A percentile compares a stretch with the other conserved stretches of the same genome.
These are phyloP conservation scores for Eretmocerus hayati DNA, from an alignment of 2,888 invertebrate species.

Conservation along the genomic window DNA sequence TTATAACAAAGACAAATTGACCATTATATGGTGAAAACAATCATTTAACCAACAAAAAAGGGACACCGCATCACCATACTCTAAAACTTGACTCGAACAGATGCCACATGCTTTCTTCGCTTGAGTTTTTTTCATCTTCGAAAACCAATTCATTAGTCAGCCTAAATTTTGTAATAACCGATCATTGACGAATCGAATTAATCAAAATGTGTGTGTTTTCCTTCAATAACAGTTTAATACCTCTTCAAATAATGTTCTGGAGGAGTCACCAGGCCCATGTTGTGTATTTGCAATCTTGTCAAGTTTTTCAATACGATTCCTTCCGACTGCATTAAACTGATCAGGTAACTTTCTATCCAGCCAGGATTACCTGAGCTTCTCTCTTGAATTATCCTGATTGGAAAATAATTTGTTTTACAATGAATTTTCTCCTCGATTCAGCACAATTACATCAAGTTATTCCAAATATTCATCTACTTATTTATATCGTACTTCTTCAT, in stretches of 20 bases:
- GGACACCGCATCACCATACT: neutral
- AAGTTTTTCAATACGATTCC: conserved; percentile 48
- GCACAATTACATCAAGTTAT: too few relatives aligned
- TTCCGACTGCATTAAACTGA: conserved; percentile 54
- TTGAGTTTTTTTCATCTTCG: neutral
- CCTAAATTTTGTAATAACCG: too few relatives aligned
- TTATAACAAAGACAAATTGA: too few relatives aligned
- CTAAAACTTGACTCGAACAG: neutral
- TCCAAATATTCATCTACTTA: too few relatives aligned
- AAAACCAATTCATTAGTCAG: too few relatives aligned
- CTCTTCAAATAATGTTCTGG: conserved; percentile 31
- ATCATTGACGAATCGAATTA: too few relatives aligned
- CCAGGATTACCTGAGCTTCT: conserved; percentile 59
- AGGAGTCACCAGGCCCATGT: conserved; percentile 36
- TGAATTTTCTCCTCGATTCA: too few relatives aligned
- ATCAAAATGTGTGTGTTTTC: too few relatives aligned
- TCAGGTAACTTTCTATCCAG: conserved; percentile 60
- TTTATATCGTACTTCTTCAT: too few relatives aligned
- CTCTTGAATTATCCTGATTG: conserved; percentile 52
- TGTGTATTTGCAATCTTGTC: conserved; percentile 32
- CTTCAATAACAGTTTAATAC: conserved; percentile 22
- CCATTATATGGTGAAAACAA: too few relatives aligned
- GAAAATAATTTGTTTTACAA: too few relatives aligned
- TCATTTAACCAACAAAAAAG: neutral
- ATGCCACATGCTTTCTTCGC: neutral